Evolutionary conservation across 2,888 invertebrate species (phyloP).

Genomic region (Prosopocoilus inquinatus): DNA sequence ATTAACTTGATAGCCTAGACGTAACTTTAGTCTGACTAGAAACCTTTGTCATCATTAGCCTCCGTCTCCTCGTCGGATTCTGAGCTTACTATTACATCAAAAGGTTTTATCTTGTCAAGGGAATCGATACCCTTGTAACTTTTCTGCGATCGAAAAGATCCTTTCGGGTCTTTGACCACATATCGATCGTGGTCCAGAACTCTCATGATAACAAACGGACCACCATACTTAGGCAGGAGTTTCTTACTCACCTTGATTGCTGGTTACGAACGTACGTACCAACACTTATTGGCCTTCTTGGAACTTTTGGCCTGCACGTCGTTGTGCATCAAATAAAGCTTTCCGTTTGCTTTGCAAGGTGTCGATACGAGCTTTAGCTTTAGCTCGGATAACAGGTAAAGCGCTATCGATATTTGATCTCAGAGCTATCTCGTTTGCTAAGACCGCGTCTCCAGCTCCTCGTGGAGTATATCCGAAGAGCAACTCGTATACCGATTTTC

Average conservation of each 20-base stretch:
- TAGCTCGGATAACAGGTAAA: background rate
- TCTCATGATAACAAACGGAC: constrained; percentile 3
- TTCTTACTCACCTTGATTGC: background rate
- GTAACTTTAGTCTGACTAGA: background rate
- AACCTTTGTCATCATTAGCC: background rate
- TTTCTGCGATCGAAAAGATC: background rate
- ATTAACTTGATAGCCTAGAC: too few species aligned
- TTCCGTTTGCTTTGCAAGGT: background rate
- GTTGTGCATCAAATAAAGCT: background rate
- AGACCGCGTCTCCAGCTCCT: constrained; percentile 24
- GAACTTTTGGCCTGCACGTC: background rate
- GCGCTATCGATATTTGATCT: background rate
- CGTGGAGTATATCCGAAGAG: constrained; percentile 31
- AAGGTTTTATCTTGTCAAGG: constrained; percentile 1
- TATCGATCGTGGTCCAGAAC: constrained; percentile 9
- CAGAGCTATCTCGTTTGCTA: constrained; percentile 6
- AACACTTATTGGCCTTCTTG: constrained; percentile 5
- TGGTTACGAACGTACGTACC: background rate
- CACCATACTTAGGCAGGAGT: constrained; percentile 4
- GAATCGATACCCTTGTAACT: constrained; percentile 6
- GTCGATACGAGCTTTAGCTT: background rate
- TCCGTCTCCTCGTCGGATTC: background rate
- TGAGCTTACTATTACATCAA: constrained; percentile 1
- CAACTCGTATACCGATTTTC: constrained; percentile 5
- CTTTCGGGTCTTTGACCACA: background rate